phyloP scores from a whole-genome alignment of 2,888 invertebrate species.

The Idaea biselata region DNA sequence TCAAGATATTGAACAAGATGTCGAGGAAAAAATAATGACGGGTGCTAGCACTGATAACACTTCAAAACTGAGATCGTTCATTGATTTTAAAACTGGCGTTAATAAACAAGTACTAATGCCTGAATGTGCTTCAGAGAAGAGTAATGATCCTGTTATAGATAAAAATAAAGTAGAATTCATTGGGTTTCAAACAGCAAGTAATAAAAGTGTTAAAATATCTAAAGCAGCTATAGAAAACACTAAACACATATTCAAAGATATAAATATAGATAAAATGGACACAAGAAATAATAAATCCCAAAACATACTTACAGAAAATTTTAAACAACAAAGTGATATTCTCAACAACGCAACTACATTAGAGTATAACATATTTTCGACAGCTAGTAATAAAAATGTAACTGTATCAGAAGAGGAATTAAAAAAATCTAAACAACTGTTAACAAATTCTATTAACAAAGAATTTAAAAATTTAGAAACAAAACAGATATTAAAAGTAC shows the following conservation, averaged over 20 bases:
- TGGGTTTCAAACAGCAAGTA: constrained; percentile 49
- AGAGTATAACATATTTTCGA: constrained; percentile 15
- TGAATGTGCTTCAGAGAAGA: not conserved
- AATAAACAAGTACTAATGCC: constrained; percentile 4
- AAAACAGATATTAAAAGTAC: not conserved
- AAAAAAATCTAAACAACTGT: constrained; percentile 34
- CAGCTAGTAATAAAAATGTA: constrained; percentile 30
- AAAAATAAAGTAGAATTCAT: constrained; percentile 9
- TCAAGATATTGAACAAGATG: constrained; percentile 29
- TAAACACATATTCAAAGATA: constrained; percentile 33
- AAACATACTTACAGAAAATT: not conserved
- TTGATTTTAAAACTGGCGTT: not conserved
- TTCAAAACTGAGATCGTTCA: not conserved
- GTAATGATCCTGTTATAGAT: not conserved
- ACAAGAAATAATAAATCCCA: not conserved
- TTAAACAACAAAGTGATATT: not conserved
- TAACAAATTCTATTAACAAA: constrained; percentile 25
- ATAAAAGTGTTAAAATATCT: constrained; percentile 39
- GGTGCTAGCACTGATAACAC: not conserved
- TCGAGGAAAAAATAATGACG: not conserved
- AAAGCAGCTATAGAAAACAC: constrained; percentile 43
- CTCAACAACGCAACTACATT: not conserved
- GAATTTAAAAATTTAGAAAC: not conserved
- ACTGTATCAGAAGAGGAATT: constrained; percentile 30
- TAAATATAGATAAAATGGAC: not conserved